These are phyloP conservation scores for Upupa epops DNA, from an alignment of 2,113 vertebrate species.

Conservation along the genomic window DNA sequence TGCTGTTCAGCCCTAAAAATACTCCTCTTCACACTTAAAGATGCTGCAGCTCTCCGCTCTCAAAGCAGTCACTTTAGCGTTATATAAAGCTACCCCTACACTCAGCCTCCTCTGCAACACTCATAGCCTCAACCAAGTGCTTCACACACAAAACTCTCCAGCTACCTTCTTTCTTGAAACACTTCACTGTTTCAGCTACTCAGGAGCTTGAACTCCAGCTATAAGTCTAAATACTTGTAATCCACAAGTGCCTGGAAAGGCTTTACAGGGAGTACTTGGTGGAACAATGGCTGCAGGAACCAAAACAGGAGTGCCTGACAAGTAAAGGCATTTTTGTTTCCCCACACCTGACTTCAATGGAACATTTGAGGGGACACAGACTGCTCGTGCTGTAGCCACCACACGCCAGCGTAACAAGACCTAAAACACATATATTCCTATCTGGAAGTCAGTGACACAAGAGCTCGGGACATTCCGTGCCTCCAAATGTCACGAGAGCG, in stretches of 20 bases:
- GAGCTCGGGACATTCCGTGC: background rate
- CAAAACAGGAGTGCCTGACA: background rate
- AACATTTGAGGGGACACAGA: background rate
- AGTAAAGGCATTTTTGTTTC: background rate
- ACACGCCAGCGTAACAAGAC: background rate
- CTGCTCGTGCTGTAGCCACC: background rate
- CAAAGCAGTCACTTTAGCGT: background rate
- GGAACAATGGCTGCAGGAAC: background rate
- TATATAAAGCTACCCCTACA: background rate
- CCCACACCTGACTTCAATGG: background rate
- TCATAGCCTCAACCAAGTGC: background rate
- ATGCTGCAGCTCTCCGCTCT: background rate
- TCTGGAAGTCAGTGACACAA: background rate
- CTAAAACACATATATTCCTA: background rate
- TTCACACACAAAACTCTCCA: background rate
- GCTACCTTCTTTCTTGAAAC: background rate
- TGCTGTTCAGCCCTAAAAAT: background rate
- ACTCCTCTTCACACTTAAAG: background rate
- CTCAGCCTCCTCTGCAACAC: constrained; percentile 3
- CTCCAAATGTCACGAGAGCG: background rate
- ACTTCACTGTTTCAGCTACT: background rate
- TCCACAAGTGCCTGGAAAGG: background rate
- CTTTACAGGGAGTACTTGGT: background rate
- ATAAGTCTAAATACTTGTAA: background rate
- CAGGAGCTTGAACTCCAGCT: background rate